Evolutionary conservation across 2,888 invertebrate genomes (phyloP).

Genomic region (Chelonus formosanus): DNA sequence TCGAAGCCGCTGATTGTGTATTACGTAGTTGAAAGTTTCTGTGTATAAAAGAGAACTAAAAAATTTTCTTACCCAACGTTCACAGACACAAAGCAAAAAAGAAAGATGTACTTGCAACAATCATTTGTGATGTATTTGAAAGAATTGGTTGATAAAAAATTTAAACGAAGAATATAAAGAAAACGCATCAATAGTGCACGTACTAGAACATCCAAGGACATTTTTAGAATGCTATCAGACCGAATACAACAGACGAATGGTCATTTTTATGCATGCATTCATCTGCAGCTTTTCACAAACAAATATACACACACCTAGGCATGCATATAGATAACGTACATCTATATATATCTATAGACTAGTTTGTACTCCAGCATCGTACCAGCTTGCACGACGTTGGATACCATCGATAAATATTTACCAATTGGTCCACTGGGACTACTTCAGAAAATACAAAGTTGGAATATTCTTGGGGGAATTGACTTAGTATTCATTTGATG

Average conservation of each 20-base stretch:
- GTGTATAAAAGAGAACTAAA: background rate
- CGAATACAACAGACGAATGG: conserved; percentile 44
- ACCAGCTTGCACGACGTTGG: conserved; percentile 46
- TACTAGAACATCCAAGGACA: conserved; percentile 18
- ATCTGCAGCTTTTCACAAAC: conserved; percentile 34
- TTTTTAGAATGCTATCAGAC: conserved; percentile 18
- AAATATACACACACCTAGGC: conserved; percentile 4
- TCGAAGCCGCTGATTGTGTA: conserved; percentile 32
- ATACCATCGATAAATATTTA: conserved; percentile 55
- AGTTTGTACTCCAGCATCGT: conserved; percentile 28
- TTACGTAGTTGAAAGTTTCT: background rate
- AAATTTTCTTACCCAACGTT: too few relatives aligned
- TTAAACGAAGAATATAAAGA: conserved; percentile 13
- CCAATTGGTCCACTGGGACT: conserved; percentile 53
- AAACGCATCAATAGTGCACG: conserved; percentile 16
- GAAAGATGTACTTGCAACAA: too few relatives aligned
- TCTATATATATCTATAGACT: background rate
- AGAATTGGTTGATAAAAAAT: background rate
- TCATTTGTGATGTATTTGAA: too few relatives aligned
- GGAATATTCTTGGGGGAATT: background rate
- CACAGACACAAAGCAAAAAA: too few relatives aligned
- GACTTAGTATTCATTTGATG: too few relatives aligned
- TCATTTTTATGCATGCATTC: conserved; percentile 57
- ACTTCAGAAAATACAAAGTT: conserved; percentile 22
- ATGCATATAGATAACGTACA: background rate